Conservation (phyloP, 2,113 vertebrate species). For the Gadus macrocephalus region DNA sequence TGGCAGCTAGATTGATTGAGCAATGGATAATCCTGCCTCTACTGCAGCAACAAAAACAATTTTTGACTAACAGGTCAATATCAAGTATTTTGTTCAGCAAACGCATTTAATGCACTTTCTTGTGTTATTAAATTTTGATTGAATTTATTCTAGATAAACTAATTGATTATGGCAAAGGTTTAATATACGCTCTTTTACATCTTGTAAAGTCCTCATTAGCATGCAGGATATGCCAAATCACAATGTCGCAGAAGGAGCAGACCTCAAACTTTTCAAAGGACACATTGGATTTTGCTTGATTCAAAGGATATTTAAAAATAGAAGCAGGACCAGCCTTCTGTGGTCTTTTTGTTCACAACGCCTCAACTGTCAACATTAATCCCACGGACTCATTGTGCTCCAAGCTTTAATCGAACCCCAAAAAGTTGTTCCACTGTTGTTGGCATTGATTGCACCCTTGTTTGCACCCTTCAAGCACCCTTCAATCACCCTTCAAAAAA, state of each 20-base stretch:
- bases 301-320: constrained; percentile 49
- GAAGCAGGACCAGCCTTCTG: constrained; percentile 27
- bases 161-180: constrained; percentile 36
- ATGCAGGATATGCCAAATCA: constrained; percentile 30
- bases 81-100: constrained; percentile 5
- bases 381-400: constrained; percentile 18
- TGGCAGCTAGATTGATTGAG: not conserved
- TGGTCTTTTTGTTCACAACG: constrained; percentile 41
- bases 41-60: constrained; percentile 6
- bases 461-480: no score
- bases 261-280: constrained; percentile 34
- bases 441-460: no score
- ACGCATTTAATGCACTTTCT: constrained; percentile 14
- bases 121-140: not conserved
- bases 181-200: not conserved
- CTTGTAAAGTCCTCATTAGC: constrained; percentile 21
- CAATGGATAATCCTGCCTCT: not conserved
- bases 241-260: constrained; percentile 12
- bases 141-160: not conserved
- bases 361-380: constrained; percentile 40
- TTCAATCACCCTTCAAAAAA: constrained; percentile 14
- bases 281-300: constrained; percentile 28
- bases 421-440: constrained; percentile 13
- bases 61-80: constrained; percentile 16
- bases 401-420: constrained; percentile 1